Evolutionary conservation across 2,888 invertebrate genomes (phyloP), one percentile per base, ranked within the genome.

Genomic region (Drosophila kambysellisi): DNA sequence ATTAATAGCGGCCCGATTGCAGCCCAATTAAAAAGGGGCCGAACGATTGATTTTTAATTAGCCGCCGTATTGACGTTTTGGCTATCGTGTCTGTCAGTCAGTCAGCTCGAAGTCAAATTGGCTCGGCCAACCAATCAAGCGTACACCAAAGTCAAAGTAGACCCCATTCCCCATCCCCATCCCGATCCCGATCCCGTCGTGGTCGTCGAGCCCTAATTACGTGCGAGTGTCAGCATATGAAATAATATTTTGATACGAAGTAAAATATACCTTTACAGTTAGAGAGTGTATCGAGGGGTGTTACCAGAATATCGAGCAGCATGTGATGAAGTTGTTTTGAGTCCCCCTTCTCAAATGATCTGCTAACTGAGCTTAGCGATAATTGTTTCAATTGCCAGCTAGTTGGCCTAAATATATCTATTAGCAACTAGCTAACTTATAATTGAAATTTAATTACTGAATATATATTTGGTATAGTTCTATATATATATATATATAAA

Each of bases 221-320:
- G 78, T 87, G 87, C 88, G 88, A 90, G 89, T 88, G 91, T 85
- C 91, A 85, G 85, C 89, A 90, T 83, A 83, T 90, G 89, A 90
- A 90, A 88, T 90, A 90, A 91, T 88, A 89, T 87, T 87, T 74
- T 81, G 71, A 75, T 76, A 82, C 82, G 81, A 82, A 81, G 74
- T 74, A 33, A 74, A 32, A 51, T 50, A 25, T 61, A 43, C 39
- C 58, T 62, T 64, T 73, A 43, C n/a, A 33, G n/a, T 12, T 15
- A 39, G 29, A 15, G 37, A 7, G 52, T 61, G 9, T 29, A 1
- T 1, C 3, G 4, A 1, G 2, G 51, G 56, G 61, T 0, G 25
- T 25, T 12, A 33, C 5, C 8, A 4, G 33, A 12, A 2, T n/a
- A 11, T 17, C 17, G 29, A 15, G 9, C 50, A 20, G 37, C 20